These are phyloP conservation scores for Aspidiotus rigidus DNA, from an alignment of 2,888 invertebrate species.

Conservation along the genomic window DNA sequence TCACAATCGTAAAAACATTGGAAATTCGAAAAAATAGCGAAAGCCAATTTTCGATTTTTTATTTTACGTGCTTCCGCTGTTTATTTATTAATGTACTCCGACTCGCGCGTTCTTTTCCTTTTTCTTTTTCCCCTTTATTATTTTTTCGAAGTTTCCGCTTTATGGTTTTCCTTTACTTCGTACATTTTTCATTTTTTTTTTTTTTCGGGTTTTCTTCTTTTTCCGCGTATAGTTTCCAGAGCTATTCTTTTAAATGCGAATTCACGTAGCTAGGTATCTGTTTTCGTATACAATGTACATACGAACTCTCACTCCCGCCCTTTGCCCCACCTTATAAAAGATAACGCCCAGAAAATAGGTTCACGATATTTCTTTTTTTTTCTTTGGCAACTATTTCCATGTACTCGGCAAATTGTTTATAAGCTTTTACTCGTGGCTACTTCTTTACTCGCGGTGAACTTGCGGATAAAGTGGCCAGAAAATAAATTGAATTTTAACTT, in stretches of 20 bases:
- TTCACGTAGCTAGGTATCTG: background rate
- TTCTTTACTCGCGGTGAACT: background rate
- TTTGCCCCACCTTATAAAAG: too few relatives aligned
- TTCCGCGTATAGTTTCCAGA: constrained; percentile 23
- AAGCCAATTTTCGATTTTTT: constrained; percentile 32
- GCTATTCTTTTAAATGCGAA: constrained; percentile 31
- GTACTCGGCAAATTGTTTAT: constrained; percentile 21
- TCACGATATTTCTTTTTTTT: constrained; percentile 23
- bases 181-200: constrained; percentile 31
- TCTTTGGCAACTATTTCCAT: constrained; percentile 5
- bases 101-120: constrained; percentile 16
- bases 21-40: constrained; percentile 22
- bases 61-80: constrained; percentile 31
- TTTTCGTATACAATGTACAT: background rate
- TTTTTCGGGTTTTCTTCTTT: constrained; percentile 12
- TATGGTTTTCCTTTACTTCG: constrained; percentile 31
- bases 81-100: constrained; percentile 29
- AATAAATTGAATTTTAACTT: too few relatives aligned
- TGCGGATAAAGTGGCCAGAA: too few relatives aligned
- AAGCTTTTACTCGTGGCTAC: constrained; percentile 12
- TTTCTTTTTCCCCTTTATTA: constrained; percentile 27
- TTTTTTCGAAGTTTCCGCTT: constrained; percentile 25
- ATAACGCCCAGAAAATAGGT: constrained; percentile 18
- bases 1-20: constrained; percentile 29
- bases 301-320: too few relatives aligned